A percentile compares a stretch with the other conserved stretches of the same genome.
Conservation (phyloP, 2,113 vertebrate species). For the Prietella phreatophila region DNA sequence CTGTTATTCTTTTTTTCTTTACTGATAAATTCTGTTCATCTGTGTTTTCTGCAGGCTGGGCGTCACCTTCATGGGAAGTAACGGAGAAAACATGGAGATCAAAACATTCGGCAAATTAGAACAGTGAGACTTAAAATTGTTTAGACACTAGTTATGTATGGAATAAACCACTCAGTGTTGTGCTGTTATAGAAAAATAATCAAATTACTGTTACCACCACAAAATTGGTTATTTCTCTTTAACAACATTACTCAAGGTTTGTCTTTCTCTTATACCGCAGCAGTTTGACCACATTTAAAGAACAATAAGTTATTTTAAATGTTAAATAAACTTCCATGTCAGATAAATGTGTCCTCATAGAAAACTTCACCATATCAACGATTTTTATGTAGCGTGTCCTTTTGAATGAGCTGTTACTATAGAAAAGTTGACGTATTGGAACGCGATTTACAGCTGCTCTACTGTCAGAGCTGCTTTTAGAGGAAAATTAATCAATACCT, state of each 20-base stretch:
- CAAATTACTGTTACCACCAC: background rate
- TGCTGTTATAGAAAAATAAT: background rate
- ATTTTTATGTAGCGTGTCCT: background rate
- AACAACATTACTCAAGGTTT: background rate
- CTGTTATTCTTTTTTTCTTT: background rate
- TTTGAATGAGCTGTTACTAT: background rate
- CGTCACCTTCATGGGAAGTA: slow-evolving; percentile 82
- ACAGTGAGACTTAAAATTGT: slow-evolving; percentile 72
- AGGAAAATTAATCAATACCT: background rate
- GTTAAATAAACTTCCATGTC: background rate
- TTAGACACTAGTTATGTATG: background rate
- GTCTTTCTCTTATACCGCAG: background rate
- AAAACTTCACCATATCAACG: background rate
- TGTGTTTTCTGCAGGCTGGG: slow-evolving; percentile 76
- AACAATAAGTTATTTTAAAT: background rate
- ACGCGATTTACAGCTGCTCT: background rate
- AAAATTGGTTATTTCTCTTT: background rate
- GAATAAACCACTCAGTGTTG: background rate
- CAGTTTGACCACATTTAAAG: background rate
- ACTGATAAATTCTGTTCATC: background rate
- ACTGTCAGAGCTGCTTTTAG: background rate
- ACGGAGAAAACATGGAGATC: slow-evolving; percentile 85
- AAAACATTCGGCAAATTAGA: slow-evolving; percentile 88
- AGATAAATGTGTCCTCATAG: background rate
- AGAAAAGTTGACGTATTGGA: background rate